These are phyloP conservation scores for Meiosimyza platycephala DNA, from an alignment of 2,888 invertebrate genomes.

Conservation along the genomic window DNA sequence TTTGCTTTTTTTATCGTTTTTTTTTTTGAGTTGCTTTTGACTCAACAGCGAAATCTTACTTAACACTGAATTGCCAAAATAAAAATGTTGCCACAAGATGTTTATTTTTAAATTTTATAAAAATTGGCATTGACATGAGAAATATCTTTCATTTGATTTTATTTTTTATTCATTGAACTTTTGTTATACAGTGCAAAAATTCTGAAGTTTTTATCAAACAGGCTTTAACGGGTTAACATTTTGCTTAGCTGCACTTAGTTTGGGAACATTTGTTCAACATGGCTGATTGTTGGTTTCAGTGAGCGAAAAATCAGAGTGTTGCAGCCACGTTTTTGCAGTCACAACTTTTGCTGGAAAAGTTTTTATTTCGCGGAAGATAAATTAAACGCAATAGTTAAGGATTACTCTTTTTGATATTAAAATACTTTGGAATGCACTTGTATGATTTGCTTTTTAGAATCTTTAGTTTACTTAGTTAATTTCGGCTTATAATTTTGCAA, in stretches of 20 bases:
- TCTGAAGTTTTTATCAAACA: neutral
- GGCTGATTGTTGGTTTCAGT: conserved; percentile 19
- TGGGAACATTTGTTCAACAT: conserved; percentile 10
- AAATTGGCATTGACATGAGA: no score
- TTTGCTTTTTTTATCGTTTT: conserved; percentile 6
- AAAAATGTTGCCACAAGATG: no score
- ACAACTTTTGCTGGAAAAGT: conserved; percentile 16
- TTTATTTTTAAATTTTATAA: no score
- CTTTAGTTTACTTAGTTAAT: conserved; percentile 21
- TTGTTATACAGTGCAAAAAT: neutral
- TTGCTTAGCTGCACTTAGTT: neutral
- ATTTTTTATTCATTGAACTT: neutral
- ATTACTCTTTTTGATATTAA: neutral
- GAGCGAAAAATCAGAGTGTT: conserved; percentile 18
- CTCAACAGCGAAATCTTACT: no score
- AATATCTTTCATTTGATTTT: neutral
- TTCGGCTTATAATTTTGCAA: conserved; percentile 20
- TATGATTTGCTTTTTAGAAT: conserved; percentile 4
- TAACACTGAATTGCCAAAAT: no score
- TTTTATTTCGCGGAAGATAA: neutral
- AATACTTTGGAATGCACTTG: neutral
- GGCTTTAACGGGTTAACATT: neutral
- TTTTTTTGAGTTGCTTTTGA: neutral
- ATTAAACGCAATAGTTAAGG: conserved; percentile 9
- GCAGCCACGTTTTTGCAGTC: neutral